Evolutionary conservation across 30 jellyfish, hydroid and myxozoan species (phyloP), one percentile per base, ranked within the genome.

Genomic region (Aurelia aurita complex sp. Pacific): DNA sequence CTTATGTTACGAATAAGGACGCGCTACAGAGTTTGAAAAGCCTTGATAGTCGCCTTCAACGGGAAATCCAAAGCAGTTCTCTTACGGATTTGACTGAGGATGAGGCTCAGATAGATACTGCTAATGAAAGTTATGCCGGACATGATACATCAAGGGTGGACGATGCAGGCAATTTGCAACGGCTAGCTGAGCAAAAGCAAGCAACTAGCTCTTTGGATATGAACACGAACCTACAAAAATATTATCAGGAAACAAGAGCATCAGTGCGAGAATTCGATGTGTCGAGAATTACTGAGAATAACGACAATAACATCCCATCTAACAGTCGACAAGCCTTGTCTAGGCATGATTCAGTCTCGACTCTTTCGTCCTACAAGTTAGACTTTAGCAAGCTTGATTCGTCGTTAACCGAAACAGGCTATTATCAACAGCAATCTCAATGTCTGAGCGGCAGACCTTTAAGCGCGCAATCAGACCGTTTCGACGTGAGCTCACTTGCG

Each of bases 21-120:
- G 97, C 97, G 1, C 74, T 92, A 66, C 77, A 81, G 66, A 92
- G 97, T 55, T 61, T 92, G 43, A 72, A 73, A 64, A 92, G 97
- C 77, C 91, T 92, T 17, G 98, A 87, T 67, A 60, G 71, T 57
- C 90, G 94, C 29, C 71, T 85, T 66, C 85, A 76, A 61, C 71
- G 57, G 62, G 96, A 82, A 76, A 52, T 60, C 23, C 72, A 71
- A 29, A 64, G 82, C 59, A 64, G 72, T 42, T 66, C 38, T 18
- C 62, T 55, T 7, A 57, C 91, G 57, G 57, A 46, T 46, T 61
- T 61, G 36, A 23, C 32, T 61, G 70, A 61, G 13, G 70, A 61
- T 61, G 36, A 3, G 1, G 70, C 32, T 61, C 36, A 17, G 15
- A 35, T 17, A 11, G 88, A 84, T 53, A 18, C 10, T 18, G 16